These are phyloP conservation scores for Neoitamus cyanurus DNA, from an alignment of 2,888 invertebrate genomes.

Conservation along the genomic window DNA sequence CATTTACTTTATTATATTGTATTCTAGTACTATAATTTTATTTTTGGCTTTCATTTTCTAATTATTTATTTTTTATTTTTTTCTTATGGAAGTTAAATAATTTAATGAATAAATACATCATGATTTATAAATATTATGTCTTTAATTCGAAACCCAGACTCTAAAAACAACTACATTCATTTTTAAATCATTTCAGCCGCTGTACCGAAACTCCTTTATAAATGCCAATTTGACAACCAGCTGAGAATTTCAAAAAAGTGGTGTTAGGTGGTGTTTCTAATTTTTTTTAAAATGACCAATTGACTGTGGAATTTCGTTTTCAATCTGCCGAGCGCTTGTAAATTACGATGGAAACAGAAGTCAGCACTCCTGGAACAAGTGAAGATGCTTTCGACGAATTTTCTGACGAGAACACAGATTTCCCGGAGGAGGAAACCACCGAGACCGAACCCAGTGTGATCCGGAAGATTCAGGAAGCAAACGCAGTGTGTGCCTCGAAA, in stretches of 20 bases:
- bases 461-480: slow-evolving; percentile 59
- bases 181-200: neutral
- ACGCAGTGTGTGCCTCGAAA: slow-evolving; percentile 54
- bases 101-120: no score
- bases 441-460: slow-evolving; percentile 62
- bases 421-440: slow-evolving; percentile 62
- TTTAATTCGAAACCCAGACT: neutral
- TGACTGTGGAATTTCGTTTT: neutral
- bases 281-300: neutral
- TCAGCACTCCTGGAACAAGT: slow-evolving; percentile 47
- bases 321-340: neutral
- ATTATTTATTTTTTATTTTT: neutral
- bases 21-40: neutral
- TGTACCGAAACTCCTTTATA: neutral
- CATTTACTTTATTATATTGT: neutral
- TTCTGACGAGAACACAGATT: slow-evolving; percentile 70
- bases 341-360: slow-evolving; percentile 47
- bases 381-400: slow-evolving; percentile 76
- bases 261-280: neutral
- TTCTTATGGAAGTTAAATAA: no score
- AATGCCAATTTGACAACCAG: neutral
- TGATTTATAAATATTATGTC: no score
- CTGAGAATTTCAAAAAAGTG: neutral
- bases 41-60: neutral
- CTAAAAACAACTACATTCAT: neutral